Percentiles rank a stretch among this genome's conserved stretches.
Conservation (phyloP, 2,113 vertebrate species). For the Psophia crepitans region DNA sequence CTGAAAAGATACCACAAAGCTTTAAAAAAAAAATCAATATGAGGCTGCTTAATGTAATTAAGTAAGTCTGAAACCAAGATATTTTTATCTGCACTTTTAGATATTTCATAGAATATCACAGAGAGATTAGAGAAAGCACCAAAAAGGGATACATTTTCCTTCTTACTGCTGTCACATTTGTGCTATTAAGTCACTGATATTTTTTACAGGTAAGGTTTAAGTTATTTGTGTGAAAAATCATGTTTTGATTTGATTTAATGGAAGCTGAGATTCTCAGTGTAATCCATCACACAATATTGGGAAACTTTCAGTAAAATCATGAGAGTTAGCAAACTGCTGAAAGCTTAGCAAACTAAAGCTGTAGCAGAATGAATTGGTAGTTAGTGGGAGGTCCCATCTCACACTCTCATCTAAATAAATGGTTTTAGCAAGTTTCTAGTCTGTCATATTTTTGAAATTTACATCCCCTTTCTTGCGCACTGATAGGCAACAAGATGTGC, state of each 20-base stretch:
- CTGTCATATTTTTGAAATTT: neutral
- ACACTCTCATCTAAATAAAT: neutral
- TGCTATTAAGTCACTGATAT: neutral
- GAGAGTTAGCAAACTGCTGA: neutral
- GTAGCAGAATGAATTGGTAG: neutral
- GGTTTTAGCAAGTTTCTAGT: neutral
- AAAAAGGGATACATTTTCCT: neutral
- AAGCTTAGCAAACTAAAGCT: neutral
- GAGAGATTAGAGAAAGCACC: neutral
- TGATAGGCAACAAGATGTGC: neutral
- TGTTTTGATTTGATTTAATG: neutral
- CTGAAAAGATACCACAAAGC: neutral
- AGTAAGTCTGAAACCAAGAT: neutral
- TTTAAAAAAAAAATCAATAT: neutral
- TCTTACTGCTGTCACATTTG: neutral
- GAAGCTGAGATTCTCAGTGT: neutral
- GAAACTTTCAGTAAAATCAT: neutral
- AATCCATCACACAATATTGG: neutral
- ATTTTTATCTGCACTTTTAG: neutral
- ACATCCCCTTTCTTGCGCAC: neutral
- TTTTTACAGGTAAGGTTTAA: neutral
- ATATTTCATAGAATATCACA: neutral
- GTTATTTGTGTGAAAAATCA: neutral
- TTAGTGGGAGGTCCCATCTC: neutral
- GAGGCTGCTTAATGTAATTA: neutral